These are phyloP conservation scores for Diloba caeruleocephala DNA, from an alignment of 2,888 invertebrate genomes.

Conservation along the genomic window DNA sequence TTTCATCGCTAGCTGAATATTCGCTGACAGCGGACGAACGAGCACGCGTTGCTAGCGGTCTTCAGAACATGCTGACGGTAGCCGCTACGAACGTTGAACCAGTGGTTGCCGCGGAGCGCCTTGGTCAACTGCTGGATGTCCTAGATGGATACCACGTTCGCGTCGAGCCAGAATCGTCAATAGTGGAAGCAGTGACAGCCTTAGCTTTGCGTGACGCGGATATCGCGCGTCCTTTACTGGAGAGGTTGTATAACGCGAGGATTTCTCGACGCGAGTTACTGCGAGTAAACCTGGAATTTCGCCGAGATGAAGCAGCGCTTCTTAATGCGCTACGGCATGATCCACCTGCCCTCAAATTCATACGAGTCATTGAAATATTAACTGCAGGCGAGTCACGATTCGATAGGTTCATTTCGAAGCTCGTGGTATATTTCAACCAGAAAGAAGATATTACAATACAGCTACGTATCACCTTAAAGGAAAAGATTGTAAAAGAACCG, in stretches of 20 bases:
- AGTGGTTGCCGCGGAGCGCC: constrained; percentile 23
- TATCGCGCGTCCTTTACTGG: constrained; percentile 51
- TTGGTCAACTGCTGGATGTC: constrained; percentile 59
- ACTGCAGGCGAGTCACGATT: constrained; percentile 37
- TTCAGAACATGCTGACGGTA: constrained; percentile 54
- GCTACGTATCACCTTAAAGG: constrained; percentile 37
- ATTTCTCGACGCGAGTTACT: constrained; percentile 68
- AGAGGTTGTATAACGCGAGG: constrained; percentile 58
- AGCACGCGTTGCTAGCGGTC: constrained; percentile 41
- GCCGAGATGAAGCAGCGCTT: constrained; percentile 66
- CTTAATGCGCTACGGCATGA: constrained; percentile 73
- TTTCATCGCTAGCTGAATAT: constrained; percentile 67
- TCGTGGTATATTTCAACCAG: constrained; percentile 71
- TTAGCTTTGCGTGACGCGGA: constrained; percentile 53
- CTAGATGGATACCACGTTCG: constrained; percentile 59
- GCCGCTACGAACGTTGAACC: constrained; percentile 44
- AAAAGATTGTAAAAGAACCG: constrained; percentile 15
- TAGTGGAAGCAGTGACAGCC: constrained; percentile 51
- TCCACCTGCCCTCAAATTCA: constrained; percentile 50
- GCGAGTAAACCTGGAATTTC: constrained; percentile 60
- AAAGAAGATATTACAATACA: constrained; percentile 60
- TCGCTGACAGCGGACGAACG: constrained; percentile 61
- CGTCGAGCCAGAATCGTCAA: constrained; percentile 50
- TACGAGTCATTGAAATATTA: constrained; percentile 52
- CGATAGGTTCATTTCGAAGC: constrained; percentile 63